Conservation (phyloP, 2,888 invertebrate species). For the Drosophila paramelanica region DNA sequence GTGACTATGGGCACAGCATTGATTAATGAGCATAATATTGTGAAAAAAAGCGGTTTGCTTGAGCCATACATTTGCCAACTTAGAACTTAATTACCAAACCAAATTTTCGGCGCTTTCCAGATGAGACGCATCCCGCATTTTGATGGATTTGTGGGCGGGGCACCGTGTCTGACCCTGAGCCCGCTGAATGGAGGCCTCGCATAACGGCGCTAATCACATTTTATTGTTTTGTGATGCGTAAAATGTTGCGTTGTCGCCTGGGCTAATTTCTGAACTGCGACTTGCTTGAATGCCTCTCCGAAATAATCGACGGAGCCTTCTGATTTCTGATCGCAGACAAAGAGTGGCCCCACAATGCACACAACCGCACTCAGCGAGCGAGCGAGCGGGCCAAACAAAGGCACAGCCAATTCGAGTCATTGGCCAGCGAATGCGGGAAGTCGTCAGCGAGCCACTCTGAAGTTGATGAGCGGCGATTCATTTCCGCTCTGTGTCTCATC, state of each 20-base stretch:
- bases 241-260: constrained; percentile 52
- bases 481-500: constrained; percentile 58
- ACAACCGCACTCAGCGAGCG: background rate
- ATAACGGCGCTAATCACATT: constrained; percentile 68
- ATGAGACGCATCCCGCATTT: constrained; percentile 71
- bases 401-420: background rate
- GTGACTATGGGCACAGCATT: constrained; percentile 30
- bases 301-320: constrained; percentile 44
- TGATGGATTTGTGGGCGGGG: constrained; percentile 65
- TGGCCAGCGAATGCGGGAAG: constrained; percentile 63
- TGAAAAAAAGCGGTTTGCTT: constrained; percentile 1
- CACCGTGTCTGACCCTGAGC: constrained; percentile 34
- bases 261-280: constrained; percentile 56
- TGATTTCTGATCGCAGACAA: constrained; percentile 23
- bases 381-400: constrained; percentile 40
- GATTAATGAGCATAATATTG: constrained; percentile 59
- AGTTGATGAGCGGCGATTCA: constrained; percentile 69
- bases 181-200: constrained; percentile 2
- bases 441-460: constrained; percentile 35
- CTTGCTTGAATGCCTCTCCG: constrained; percentile 66
- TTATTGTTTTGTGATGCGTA: constrained; percentile 76
- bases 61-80: constrained; percentile 56
- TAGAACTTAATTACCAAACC: constrained; percentile 73
- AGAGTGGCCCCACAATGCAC: background rate
- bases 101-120: constrained; percentile 42